These are phyloP conservation scores for Aphyosemion australe DNA, from an alignment of 2,113 vertebrate genomes.

Conservation along the genomic window DNA sequence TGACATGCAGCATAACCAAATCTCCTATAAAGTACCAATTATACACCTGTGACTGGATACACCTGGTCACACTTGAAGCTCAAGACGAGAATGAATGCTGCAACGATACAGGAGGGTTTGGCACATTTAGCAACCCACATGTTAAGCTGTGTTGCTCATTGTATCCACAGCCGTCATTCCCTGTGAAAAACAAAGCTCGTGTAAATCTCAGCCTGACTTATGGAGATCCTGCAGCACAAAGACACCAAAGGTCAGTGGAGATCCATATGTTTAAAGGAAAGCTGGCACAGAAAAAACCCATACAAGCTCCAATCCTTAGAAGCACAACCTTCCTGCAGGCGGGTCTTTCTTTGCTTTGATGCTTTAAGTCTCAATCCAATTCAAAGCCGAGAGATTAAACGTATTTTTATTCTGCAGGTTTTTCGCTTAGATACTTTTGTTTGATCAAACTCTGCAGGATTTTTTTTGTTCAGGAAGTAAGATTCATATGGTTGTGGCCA, in stretches of 20 bases:
- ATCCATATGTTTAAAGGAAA: constrained; percentile 52
- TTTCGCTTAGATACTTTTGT: neutral
- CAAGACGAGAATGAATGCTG: too few relatives aligned
- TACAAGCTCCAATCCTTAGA: constrained; percentile 22
- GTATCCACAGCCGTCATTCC: too few relatives aligned
- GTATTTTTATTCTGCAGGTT: neutral
- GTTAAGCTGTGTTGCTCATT: too few relatives aligned
- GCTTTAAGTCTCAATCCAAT: constrained; percentile 1
- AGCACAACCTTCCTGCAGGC: constrained; percentile 14
- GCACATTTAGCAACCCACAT: too few relatives aligned
- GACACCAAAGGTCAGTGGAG: constrained; percentile 26
- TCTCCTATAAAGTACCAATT: too few relatives aligned
- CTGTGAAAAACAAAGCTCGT: too few relatives aligned
- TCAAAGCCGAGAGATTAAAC: constrained; percentile 3
- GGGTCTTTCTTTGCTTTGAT: constrained; percentile 14
- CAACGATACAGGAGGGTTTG: too few relatives aligned
- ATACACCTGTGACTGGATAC: too few relatives aligned
- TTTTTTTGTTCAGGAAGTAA: neutral
- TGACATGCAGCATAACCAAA: too few relatives aligned
- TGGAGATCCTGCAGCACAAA: constrained; percentile 38
- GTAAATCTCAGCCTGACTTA: constrained; percentile 22
- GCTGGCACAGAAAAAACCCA: constrained; percentile 28
- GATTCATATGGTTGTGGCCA: neutral
- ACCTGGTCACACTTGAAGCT: too few relatives aligned
- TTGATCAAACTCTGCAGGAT: neutral